Base-by-base conservation (phyloP, 2,888 invertebrate genomes). In the Sphecodes monilicornis region DNA sequence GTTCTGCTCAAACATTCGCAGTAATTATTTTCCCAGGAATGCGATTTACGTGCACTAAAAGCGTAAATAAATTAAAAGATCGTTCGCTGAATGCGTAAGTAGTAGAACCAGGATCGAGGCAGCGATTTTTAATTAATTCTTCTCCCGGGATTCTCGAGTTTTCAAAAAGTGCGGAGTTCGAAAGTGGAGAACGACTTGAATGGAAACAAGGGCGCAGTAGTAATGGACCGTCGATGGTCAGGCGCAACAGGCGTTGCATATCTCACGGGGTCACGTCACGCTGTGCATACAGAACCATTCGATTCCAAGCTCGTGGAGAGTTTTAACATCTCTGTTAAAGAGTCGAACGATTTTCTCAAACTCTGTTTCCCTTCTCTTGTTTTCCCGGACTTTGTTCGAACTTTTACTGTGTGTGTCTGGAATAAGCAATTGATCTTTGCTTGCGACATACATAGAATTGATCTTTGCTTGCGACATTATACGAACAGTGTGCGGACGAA, bases 241-340 rank as follows among this genome's bases (percentile, higher is more conserved):
- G 75, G n/a, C 32, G 64, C 75, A 22, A 64, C 64, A 75, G 75
- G 36, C 75, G 26, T 43, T 43, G n/a, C 18, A 32, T n/a, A 29
- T 43, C 26, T 60, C 29, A 32, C n/a, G 22, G 18, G 43, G 13
- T 75, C 43, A 16, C 26, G n/a, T n/a, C 10, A 54, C n/a, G 43
- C 22, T 32, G 43, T 46, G 57, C 39, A 57, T 39, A 68, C n/a
- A 39, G 39, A 68, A 11, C n/a, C 54, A n/a, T 54, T 54, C 54
- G 54, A 54, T 11, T 26, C n/a, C 3, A 54, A 11, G 54, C 54
- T n/a, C 54, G 54, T 3, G n/a, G 11, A 11, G 3, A 8, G n/a
- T 54, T n/a, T 54, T n/a, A 54, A 54, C n/a, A 54, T 11, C n/a
- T 54, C n/a, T 54, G 11, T 54, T 54, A 10, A n/a, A n/a, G 8